A percentile compares a stretch with the other conserved stretches of the same genome.
Conservation (phyloP, 2,113 vertebrate genomes). For the Crocuta crocuta region DNA sequence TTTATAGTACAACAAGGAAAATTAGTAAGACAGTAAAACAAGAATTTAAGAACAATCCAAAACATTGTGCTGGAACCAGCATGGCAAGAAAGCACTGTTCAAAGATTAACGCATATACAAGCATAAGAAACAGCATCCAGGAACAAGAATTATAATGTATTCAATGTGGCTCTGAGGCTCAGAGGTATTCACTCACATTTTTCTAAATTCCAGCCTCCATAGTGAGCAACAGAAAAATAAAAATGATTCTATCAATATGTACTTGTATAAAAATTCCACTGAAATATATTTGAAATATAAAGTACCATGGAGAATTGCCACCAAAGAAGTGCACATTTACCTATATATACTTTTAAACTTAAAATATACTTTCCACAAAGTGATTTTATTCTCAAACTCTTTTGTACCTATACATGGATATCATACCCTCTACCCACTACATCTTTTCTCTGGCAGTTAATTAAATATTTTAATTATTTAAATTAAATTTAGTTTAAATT, state of each 20-base stretch:
- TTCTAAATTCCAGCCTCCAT: slow-evolving; percentile 41
- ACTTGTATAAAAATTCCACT: slow-evolving; percentile 39
- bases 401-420: background rate
- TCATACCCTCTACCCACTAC: background rate
- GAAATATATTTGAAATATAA: slow-evolving; percentile 25
- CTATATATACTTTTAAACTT: background rate
- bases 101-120: background rate
- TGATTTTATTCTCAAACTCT: background rate
- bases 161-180: slow-evolving; percentile 1
- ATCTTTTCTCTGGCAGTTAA: background rate
- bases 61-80: background rate
- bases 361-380: background rate
- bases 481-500: too few relatives aligned
- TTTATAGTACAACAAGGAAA: background rate
- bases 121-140: background rate
- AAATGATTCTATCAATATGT: slow-evolving; percentile 29
- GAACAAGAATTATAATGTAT: slow-evolving; percentile 44
- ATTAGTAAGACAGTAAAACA: background rate
- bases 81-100: slow-evolving; percentile 22
- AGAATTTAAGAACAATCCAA: background rate
- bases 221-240: slow-evolving; percentile 40
- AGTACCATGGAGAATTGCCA: slow-evolving; percentile 26
- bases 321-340: background rate
- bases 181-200: background rate
- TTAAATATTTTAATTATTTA: background rate